Conservation (phyloP, 2,888 invertebrate genomes). For the Drosophila dives region DNA sequence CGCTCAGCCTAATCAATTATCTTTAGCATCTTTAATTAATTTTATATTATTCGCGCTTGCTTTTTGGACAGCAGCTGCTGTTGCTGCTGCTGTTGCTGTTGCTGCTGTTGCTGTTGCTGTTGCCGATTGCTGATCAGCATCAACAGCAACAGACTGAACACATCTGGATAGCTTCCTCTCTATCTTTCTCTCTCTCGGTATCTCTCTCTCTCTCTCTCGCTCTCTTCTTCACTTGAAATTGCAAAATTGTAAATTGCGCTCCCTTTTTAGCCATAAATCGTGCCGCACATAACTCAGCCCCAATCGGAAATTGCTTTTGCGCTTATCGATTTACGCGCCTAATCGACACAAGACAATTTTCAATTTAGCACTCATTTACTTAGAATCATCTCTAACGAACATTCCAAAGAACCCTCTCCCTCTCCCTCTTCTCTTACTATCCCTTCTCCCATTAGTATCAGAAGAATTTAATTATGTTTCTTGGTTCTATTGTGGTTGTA, state of each 20-base stretch:
- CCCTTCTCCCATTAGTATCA: neutral
- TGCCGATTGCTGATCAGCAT: slow-evolving; percentile 60
- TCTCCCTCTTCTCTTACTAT: neutral
- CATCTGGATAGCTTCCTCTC: slow-evolving; percentile 27
- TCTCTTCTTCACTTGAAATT: slow-evolving; percentile 33
- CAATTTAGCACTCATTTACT: slow-evolving; percentile 69
- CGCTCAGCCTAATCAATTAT: slow-evolving; percentile 85
- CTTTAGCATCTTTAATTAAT: slow-evolving; percentile 85
- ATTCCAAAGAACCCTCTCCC: slow-evolving; percentile 7
- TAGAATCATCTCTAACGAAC: slow-evolving; percentile 19
- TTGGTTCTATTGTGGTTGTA: neutral
- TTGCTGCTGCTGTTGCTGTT: slow-evolving; percentile 18
- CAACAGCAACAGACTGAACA: slow-evolving; percentile 23
- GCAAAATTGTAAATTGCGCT: slow-evolving; percentile 63
- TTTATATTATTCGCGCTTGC: slow-evolving; percentile 81
- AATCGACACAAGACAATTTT: slow-evolving; percentile 71
- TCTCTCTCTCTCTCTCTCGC: slow-evolving; percentile 21
- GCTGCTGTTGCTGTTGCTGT: slow-evolving; percentile 28
- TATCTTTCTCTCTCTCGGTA: neutral
- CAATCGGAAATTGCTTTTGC: slow-evolving; percentile 79
- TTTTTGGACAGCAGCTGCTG: slow-evolving; percentile 60
- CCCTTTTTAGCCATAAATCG: slow-evolving; percentile 69
- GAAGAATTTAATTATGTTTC: slow-evolving; percentile 46
- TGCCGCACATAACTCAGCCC: slow-evolving; percentile 72
- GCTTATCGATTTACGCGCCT: slow-evolving; percentile 77